phyloP scores from a whole-genome alignment of 2,113 vertebrate species.

The Panthera leo region DNA sequence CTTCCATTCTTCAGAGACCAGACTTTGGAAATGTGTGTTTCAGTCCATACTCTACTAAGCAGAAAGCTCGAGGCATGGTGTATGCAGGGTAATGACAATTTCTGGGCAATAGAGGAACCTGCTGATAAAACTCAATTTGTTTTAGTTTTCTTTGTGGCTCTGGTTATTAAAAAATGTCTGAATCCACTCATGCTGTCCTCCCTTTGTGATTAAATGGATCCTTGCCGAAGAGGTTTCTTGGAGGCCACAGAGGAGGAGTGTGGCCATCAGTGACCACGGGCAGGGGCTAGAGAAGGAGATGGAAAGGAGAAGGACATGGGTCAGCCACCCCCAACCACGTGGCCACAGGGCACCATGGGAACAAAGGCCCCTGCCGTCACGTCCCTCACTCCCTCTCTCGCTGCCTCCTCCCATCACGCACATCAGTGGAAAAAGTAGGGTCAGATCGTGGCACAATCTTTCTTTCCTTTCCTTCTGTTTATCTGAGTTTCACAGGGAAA shows the following conservation, averaged over 20 bases:
- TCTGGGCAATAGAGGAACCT: not conserved
- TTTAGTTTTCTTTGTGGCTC: conserved; percentile 9
- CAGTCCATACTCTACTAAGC: not conserved
- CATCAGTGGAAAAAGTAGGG: not conserved
- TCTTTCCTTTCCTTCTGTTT: not conserved
- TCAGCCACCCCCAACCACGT: not conserved
- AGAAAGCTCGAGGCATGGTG: not conserved
- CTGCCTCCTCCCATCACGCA: no score
- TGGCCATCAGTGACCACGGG: not conserved
- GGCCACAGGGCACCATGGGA: not conserved
- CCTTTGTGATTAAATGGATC: conserved; percentile 20
- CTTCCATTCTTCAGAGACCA: not conserved
- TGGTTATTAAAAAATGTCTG: conserved; percentile 8
- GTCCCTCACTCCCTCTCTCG: not conserved
- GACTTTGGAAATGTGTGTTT: conserved; percentile 1
- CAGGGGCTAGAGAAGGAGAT: not conserved
- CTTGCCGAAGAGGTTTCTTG: not conserved
- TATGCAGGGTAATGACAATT: not conserved
- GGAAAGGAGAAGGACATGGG: not conserved
- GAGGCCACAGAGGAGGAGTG: not conserved
- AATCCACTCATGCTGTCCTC: conserved; percentile 10
- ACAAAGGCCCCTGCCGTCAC: not conserved
- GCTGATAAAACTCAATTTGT: conserved; percentile 51
- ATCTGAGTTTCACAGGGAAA: not conserved
- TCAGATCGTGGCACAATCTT: not conserved